Percentiles rank a stretch among this genome's conserved stretches.
phyloP scores from a whole-genome alignment of 2,888 invertebrate species.

The Rhimphoctona megacephalus region DNA sequence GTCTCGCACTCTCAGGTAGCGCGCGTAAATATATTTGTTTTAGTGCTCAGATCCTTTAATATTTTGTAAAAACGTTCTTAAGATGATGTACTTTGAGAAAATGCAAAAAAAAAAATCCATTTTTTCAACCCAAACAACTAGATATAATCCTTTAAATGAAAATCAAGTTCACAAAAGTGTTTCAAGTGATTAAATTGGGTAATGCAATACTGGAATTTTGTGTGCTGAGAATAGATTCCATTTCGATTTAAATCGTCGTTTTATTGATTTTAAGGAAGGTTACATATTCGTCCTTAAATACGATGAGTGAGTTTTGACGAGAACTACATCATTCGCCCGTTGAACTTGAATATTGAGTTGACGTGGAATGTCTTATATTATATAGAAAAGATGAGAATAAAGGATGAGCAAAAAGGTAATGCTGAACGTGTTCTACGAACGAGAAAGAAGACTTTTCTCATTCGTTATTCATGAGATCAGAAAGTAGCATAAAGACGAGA shows the following conservation, averaged over 20 bases:
- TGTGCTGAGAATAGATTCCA: background rate
- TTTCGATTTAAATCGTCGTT: background rate
- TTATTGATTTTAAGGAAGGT: background rate
- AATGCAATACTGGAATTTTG: too few species aligned
- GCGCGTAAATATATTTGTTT: too few species aligned
- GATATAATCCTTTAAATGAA: too few species aligned
- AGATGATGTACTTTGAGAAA: too few species aligned
- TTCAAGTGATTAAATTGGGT: too few species aligned
- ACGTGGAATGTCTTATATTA: slow-evolving; percentile 15
- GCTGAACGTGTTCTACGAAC: slow-evolving; percentile 35
- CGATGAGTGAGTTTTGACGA: background rate
- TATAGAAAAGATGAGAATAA: slow-evolving; percentile 28
- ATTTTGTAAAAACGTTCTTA: too few species aligned
- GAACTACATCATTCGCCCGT: background rate
- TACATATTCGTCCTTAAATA: background rate
- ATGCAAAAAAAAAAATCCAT: too few species aligned
- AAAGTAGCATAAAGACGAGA: slow-evolving; percentile 30
- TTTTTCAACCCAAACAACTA: too few species aligned
- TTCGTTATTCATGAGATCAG: slow-evolving; percentile 68
- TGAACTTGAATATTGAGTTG: slow-evolving; percentile 2
- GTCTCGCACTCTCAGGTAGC: too few species aligned
- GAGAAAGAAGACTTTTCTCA: slow-evolving; percentile 63
- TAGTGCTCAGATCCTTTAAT: too few species aligned
- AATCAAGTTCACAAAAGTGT: too few species aligned
- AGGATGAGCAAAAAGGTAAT: slow-evolving; percentile 43